A percentile compares a stretch with the other conserved stretches of the same genome.
phyloP scores from a whole-genome alignment of 2,888 invertebrate genomes.

The Drosophila dives region DNA sequence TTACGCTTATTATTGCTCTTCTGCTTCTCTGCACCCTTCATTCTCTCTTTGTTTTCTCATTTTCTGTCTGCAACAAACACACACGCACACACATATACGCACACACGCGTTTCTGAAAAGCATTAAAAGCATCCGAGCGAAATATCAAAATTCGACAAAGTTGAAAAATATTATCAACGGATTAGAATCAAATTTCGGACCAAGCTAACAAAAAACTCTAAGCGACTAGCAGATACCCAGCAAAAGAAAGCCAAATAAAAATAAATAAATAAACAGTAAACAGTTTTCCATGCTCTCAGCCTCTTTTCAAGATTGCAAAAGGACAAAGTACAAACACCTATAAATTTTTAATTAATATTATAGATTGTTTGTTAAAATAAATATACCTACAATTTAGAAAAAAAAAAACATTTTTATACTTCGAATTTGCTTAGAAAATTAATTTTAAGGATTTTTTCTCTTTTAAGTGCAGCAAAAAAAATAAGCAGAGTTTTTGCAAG shows the following conservation, averaged over 20 bases:
- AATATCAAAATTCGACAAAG: conserved; percentile 64
- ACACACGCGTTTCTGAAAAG: conserved; percentile 2
- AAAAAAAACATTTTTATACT: not conserved
- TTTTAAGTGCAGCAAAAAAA: not conserved
- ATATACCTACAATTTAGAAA: too few relatives aligned
- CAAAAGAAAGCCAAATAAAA: not conserved
- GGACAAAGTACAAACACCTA: too few relatives aligned
- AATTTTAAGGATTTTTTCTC: not conserved
- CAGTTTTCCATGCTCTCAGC: too few relatives aligned
- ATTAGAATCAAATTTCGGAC: conserved; percentile 68
- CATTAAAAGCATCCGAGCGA: conserved; percentile 74
- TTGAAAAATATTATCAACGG: conserved; percentile 68
- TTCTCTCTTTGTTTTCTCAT: not conserved
- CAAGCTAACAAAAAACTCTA: not conserved
- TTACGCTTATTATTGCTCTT: conserved; percentile 23
- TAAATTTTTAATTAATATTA: too few relatives aligned
- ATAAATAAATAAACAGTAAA: not conserved
- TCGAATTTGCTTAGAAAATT: not conserved
- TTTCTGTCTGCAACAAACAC: conserved; percentile 40
- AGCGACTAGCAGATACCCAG: not conserved
- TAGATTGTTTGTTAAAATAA: too few relatives aligned
- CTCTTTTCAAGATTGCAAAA: too few relatives aligned
- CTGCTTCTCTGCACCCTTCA: conserved; percentile 14
- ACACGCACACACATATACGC: not conserved
- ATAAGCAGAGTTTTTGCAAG: not conserved